These are phyloP conservation scores for Panorpa germanica DNA, from an alignment of 2,888 invertebrate genomes.

Conservation along the genomic window DNA sequence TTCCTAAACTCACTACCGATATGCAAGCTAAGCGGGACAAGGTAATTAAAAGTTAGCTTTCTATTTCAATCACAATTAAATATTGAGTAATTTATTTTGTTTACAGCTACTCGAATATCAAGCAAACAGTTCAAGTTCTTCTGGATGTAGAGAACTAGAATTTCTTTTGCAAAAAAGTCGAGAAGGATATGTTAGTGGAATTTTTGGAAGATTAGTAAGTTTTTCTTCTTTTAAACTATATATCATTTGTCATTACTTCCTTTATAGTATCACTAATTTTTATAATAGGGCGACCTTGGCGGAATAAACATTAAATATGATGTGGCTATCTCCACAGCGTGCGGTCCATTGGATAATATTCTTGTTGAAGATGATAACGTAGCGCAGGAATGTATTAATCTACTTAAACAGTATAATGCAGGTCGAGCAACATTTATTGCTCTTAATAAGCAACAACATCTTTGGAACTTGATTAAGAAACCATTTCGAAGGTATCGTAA, in stretches of 20 bases:
- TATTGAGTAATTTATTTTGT: too few relatives aligned
- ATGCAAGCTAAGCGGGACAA: too few relatives aligned
- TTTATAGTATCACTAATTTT: too few relatives aligned
- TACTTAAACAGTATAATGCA: conserved; percentile 54
- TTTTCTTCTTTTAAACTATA: conserved; percentile 5
- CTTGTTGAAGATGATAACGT: conserved; percentile 78
- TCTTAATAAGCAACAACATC: conserved; percentile 62
- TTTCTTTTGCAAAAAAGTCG: conserved; percentile 65
- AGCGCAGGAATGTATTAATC: conserved; percentile 67
- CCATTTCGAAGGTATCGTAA: conserved; percentile 31
- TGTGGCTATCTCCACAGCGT: conserved; percentile 88
- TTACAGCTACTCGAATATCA: too few relatives aligned
- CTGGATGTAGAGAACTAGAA: conserved; percentile 52
- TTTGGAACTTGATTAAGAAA: conserved; percentile 24
- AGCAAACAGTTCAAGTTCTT: too few relatives aligned
- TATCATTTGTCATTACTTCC: too few relatives aligned
- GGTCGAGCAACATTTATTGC: conserved; percentile 80
- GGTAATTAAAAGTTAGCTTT: too few relatives aligned
- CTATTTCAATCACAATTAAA: too few relatives aligned
- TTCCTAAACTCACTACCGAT: too few relatives aligned
- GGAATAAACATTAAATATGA: conserved; percentile 86
- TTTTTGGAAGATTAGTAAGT: conserved; percentile 67
- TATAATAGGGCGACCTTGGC: conserved; percentile 75
- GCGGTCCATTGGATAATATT: conserved; percentile 75
- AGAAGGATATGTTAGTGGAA: conserved; percentile 61